phyloP scores from a whole-genome alignment of 2,888 invertebrate species.

The Hypolimnas misippus region DNA sequence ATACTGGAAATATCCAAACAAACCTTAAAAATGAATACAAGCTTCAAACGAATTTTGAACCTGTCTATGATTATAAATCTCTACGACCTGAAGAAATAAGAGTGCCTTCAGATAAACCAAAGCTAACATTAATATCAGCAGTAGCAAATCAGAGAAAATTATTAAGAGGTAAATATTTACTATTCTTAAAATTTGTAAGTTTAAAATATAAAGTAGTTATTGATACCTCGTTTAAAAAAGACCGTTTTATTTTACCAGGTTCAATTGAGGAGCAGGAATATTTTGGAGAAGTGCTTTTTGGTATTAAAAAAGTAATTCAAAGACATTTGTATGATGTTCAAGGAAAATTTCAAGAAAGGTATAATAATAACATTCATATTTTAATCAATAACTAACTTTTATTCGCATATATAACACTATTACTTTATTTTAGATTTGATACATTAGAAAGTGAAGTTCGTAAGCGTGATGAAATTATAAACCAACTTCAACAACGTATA shows the following conservation, averaged over 20 bases:
- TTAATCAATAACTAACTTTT: constrained; percentile 39
- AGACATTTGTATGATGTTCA: constrained; percentile 88
- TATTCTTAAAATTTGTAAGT: not conserved
- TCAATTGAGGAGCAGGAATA: constrained; percentile 91
- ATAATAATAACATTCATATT: constrained; percentile 30
- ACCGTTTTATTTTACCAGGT: constrained; percentile 67
- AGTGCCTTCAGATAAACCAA: constrained; percentile 83
- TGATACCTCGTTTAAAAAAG: not conserved
- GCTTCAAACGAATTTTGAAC: constrained; percentile 61
- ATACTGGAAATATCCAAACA: constrained; percentile 52
- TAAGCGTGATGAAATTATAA: constrained; percentile 91
- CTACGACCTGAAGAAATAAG: constrained; percentile 80
- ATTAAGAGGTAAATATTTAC: constrained; percentile 74
- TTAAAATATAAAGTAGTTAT: not conserved
- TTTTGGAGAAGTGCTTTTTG: constrained; percentile 90
- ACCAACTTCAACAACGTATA: constrained; percentile 89
- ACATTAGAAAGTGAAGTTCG: constrained; percentile 92
- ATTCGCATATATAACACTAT: not conserved
- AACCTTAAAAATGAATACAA: constrained; percentile 64
- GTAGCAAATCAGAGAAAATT: constrained; percentile 85
- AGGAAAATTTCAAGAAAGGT: constrained; percentile 87
- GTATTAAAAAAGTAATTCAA: constrained; percentile 92
- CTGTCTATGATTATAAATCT: constrained; percentile 67
- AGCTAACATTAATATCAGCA: constrained; percentile 81
- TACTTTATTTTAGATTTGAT: constrained; percentile 81